Percentiles rank a stretch among this genome's conserved stretches.
Evolutionary conservation across 2,888 invertebrate genomes (phyloP).

Genomic region (Cordylochernes scorpioides): DNA sequence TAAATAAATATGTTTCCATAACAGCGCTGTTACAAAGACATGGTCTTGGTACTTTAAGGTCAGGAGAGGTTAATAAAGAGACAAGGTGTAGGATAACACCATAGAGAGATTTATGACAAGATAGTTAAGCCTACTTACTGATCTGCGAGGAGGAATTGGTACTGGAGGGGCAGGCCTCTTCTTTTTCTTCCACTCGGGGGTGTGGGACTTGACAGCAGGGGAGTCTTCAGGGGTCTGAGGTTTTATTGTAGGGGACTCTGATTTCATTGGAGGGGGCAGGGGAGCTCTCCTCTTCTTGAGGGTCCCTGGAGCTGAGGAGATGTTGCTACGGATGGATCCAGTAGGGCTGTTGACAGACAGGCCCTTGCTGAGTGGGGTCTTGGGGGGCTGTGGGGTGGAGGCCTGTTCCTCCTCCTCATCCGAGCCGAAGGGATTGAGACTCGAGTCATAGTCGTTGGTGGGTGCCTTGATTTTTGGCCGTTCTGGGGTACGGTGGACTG

Average conservation of each 20-base stretch:
- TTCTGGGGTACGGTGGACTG: no score
- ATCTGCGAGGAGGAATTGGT: slow-evolving; percentile 36
- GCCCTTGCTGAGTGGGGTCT: not conserved
- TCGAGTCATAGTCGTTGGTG: slow-evolving; percentile 2
- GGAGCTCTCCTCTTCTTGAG: slow-evolving; percentile 12
- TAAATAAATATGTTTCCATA: no score
- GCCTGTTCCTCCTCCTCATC: slow-evolving; percentile 35
- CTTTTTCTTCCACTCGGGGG: slow-evolving; percentile 31
- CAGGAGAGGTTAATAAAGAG: no score
- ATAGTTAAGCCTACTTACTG: no score
- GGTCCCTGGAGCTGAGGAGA: slow-evolving; percentile 5
- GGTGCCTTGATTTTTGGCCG: slow-evolving; percentile 8
- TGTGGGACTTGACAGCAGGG: slow-evolving; percentile 4
- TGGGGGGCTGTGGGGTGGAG: not conserved
- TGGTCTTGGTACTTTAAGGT: no score
- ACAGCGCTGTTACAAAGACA: no score
- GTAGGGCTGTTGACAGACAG: not conserved
- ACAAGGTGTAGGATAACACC: no score
- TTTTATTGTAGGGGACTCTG: not conserved
- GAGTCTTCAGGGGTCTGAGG: not conserved
- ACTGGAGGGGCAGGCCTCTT: slow-evolving; percentile 57
- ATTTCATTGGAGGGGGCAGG: slow-evolving; percentile 7
- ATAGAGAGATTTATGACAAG: no score
- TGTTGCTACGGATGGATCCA: not conserved
- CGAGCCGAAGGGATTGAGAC: slow-evolving; percentile 38